A percentile compares a stretch with the other conserved stretches of the same genome.
These are phyloP conservation scores for Petrosia ficiformis DNA, from an alignment of 37 sponge, comb jelly and placozoan species.

Conservation along the genomic window DNA sequence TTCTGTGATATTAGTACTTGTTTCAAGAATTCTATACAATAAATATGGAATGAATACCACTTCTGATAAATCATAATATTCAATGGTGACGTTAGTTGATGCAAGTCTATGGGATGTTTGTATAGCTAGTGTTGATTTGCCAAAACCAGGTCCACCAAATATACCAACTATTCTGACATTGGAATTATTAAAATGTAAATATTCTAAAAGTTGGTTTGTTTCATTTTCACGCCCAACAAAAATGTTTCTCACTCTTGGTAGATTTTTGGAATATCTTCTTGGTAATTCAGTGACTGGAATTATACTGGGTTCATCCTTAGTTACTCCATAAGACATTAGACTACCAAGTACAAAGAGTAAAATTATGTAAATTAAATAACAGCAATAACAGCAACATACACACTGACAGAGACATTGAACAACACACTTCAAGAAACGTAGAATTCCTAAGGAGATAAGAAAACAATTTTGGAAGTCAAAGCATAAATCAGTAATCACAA, in stretches of 20 bases:
- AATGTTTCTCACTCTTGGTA: neutral
- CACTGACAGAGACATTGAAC: no score
- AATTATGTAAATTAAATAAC: no score
- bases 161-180: neutral
- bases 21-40: neutral
- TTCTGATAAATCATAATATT: neutral
- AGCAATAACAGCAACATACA: no score
- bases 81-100: neutral
- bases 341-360: no score
- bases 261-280: neutral
- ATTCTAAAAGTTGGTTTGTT: neutral
- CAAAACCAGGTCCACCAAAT: conserved; percentile 1
- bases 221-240: neutral
- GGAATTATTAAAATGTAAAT: neutral
- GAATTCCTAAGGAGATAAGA: no score
- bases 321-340: neutral
- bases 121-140: neutral
- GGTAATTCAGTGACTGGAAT: neutral
- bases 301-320: neutral
- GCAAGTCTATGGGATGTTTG: neutral
- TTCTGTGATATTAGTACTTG: neutral
- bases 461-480: no score
- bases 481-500: no score
- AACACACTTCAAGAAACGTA: no score
- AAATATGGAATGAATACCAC: neutral